Percentiles rank a stretch among this genome's conserved stretches.
Conservation (phyloP, 2,113 vertebrate species). For the Oreocharis arfaki region DNA sequence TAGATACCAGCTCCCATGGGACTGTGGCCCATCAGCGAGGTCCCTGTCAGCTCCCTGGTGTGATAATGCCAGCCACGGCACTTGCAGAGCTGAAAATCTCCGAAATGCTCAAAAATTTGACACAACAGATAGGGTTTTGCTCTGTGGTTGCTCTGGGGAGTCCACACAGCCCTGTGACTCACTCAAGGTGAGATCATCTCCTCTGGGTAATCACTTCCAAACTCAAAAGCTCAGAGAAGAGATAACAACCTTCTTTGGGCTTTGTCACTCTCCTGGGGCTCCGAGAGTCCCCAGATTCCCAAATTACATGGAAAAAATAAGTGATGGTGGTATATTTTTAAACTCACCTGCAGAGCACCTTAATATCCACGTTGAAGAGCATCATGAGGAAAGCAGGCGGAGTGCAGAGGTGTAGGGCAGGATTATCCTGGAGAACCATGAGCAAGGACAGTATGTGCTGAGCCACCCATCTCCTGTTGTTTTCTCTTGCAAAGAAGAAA, state of each 20-base stretch:
- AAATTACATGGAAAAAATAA: not conserved
- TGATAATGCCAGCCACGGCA: accelerated
- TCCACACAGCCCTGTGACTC: not conserved
- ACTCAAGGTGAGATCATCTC: not conserved
- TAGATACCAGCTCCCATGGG: not conserved
- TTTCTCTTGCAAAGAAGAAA: not conserved
- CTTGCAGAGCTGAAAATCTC: not conserved
- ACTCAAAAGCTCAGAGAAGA: not conserved
- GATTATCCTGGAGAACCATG: accelerated
- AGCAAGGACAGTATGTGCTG: accelerated
- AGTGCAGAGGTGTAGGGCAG: not conserved
- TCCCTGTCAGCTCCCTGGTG: not conserved
- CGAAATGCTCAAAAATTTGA: not conserved
- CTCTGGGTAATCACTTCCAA: not conserved
- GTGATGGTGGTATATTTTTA: not conserved
- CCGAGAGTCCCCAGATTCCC: not conserved
- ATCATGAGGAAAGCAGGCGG: not conserved
- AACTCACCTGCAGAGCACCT: not conserved
- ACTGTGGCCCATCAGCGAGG: accelerated
- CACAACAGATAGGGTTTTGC: accelerated
- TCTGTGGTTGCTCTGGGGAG: not conserved
- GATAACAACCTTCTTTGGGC: not conserved
- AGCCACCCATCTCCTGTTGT: accelerated
- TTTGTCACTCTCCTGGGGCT: not conserved
- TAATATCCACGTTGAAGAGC: not conserved